Conservation (phyloP, 1,140 invertebrate genomes). For the Bombus picipes region DNA sequence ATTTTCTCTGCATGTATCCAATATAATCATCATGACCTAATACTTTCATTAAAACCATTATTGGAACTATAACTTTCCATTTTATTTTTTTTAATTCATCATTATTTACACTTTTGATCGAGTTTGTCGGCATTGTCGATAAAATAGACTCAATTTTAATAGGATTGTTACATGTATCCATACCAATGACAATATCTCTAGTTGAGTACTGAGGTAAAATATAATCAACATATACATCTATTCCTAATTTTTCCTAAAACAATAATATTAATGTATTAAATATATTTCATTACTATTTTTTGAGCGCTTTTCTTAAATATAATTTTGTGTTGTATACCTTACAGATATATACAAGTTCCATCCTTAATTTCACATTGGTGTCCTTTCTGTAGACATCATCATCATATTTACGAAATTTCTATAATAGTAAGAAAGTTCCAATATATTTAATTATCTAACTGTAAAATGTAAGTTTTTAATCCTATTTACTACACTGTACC, state of each 20-base stretch:
- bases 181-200: slow-evolving; percentile 84
- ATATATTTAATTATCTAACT: not conserved
- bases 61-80: slow-evolving; percentile 81
- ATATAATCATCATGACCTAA: slow-evolving; percentile 72
- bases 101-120: slow-evolving; percentile 78
- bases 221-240: slow-evolving; percentile 76
- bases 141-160: slow-evolving; percentile 68
- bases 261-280: slow-evolving; percentile 15
- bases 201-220: slow-evolving; percentile 84
- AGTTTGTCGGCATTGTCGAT: slow-evolving; percentile 72
- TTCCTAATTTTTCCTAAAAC: slow-evolving; percentile 45
- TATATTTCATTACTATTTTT: not conserved
- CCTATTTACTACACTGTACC: slow-evolving; percentile 63
- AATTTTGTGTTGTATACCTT: slow-evolving; percentile 17
- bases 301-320: not conserved
- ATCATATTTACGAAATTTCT: not conserved
- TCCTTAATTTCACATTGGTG: not conserved
- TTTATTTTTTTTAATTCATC: slow-evolving; percentile 73
- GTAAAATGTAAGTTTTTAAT: not conserved
- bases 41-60: slow-evolving; percentile 78
- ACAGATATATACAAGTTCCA: slow-evolving; percentile 34
- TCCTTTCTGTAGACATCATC: not conserved
- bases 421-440: not conserved
- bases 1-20: slow-evolving; percentile 81
- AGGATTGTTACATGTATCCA: slow-evolving; percentile 77